Percentiles rank a stretch among this genome's conserved stretches.
These are phyloP conservation scores for Camponotus pennsylvanicus DNA, from an alignment of 1,140 invertebrate genomes.

Conservation along the genomic window DNA sequence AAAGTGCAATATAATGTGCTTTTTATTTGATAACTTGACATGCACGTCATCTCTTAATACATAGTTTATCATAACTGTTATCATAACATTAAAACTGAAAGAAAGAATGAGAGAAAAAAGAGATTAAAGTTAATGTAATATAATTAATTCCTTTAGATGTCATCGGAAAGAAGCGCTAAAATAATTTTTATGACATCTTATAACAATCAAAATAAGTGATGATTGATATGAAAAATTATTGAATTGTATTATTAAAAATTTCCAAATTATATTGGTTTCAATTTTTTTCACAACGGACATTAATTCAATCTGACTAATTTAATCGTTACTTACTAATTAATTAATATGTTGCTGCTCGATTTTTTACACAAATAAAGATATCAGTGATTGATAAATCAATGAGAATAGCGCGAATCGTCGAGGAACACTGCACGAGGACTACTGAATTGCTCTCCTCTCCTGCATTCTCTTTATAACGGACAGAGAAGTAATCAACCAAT, in stretches of 20 bases:
- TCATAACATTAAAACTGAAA: neutral
- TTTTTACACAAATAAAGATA: neutral
- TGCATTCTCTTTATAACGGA: conserved; percentile 35
- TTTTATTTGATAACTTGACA: conserved; percentile 1
- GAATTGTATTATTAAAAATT: neutral
- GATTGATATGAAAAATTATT: neutral
- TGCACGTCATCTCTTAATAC: neutral
- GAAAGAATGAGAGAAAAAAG: too few relatives aligned
- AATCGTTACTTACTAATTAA: conserved; percentile 29
- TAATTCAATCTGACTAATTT: neutral
- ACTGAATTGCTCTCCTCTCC: conserved; percentile 27
- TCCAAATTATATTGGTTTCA: neutral
- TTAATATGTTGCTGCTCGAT: conserved; percentile 16
- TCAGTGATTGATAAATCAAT: neutral
- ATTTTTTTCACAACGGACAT: neutral
- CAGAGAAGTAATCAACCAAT: neutral
- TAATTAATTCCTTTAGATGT: neutral
- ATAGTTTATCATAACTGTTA: neutral
- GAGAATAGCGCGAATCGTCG: neutral
- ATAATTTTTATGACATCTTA: neutral
- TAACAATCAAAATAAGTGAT: neutral
- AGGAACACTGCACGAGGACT: conserved; percentile 10
- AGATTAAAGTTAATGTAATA: neutral
- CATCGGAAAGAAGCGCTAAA: neutral
- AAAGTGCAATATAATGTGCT: neutral